Evolutionary conservation across 2,113 vertebrate genomes (phyloP), one percentile per base, ranked within the genome.

Genomic region (Canis aureus): DNA sequence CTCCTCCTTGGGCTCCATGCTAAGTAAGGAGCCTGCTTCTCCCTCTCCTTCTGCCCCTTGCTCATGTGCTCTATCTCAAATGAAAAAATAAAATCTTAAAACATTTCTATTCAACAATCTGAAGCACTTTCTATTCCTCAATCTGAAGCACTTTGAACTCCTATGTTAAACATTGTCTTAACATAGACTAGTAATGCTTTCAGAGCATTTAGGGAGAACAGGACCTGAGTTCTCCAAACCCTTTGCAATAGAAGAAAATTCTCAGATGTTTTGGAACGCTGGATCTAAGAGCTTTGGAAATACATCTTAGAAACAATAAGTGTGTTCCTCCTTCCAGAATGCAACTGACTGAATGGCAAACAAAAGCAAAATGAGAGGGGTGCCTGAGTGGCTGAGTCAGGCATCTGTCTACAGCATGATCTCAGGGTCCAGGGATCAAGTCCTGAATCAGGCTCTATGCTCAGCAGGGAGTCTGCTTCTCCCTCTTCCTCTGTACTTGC

Each of bases 251-350:
- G 8, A n/a, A 62, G 32, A 38, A 91, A 74, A 22, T 71, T 60
- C 67, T 95, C 60, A 78, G 43, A 91, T 35, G 51, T 92, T 96
- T 89, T 91, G 27, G 64, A 91, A 69, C n/a, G 92, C 25, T 83
- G 87, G 59, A 10, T 59, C 13, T 91, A 71, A 95, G 29, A 84
- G 76, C 19, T 79, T 88, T 67, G 20, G 49, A 93, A 98, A 79
- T 71, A 89, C 53, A 51, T 91, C 59, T 96, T 73, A 92, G 38
- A 91, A 93, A 93, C 32, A 87, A 80, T 11, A 12, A 15, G 2
- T 82, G 11, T 35, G 49, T 82, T 91, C 51, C 19, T 92, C 62
- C 62, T 92, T 95, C 69, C 1, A 8, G 51, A 80, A 88, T 23
- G 53, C 7, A 78, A 60, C 29, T 92, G 38, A 89, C 8, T 80